These are phyloP conservation scores for Caenorhabditis sp. DNA, from an alignment of 2,888 invertebrate species.

Conservation along the genomic window DNA sequence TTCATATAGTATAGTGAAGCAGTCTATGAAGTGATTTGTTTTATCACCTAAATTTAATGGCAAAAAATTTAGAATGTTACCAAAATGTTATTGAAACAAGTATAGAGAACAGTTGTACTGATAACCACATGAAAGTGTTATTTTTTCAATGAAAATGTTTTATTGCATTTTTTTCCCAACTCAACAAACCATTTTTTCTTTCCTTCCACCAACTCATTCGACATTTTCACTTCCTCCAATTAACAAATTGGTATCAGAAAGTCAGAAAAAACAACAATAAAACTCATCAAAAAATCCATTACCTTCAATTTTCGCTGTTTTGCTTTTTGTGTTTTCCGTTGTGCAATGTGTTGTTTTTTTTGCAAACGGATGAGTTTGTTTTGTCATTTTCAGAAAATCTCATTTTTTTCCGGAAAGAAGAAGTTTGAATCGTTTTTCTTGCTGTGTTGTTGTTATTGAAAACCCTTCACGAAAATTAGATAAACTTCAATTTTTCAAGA, in stretches of 20 bases:
- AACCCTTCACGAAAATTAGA: no score
- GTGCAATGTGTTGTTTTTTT: background rate
- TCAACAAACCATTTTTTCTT: background rate
- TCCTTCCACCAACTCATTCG: background rate
- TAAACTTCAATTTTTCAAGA: no score
- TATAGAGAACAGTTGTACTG: no score
- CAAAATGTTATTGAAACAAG: no score
- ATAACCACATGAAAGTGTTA: no score
- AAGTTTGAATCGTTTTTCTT: background rate
- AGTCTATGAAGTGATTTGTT: no score
- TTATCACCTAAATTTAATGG: no score
- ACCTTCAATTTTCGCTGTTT: background rate
- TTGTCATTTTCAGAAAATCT: background rate
- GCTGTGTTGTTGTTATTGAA: no score
- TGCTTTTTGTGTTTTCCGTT: background rate
- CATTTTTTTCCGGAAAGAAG: background rate
- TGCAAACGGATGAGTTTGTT: background rate
- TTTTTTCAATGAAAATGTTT: no score
- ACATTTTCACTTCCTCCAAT: background rate
- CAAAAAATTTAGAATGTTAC: no score
- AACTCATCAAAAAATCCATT: constrained; percentile 1
- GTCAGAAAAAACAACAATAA: background rate
- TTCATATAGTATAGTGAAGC: no score
- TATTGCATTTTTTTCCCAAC: no score
- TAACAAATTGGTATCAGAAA: background rate